Percentiles rank a stretch among this genome's conserved stretches.
These are phyloP conservation scores for Leucophenga montana DNA, from an alignment of 2,888 invertebrate genomes.

Conservation along the genomic window DNA sequence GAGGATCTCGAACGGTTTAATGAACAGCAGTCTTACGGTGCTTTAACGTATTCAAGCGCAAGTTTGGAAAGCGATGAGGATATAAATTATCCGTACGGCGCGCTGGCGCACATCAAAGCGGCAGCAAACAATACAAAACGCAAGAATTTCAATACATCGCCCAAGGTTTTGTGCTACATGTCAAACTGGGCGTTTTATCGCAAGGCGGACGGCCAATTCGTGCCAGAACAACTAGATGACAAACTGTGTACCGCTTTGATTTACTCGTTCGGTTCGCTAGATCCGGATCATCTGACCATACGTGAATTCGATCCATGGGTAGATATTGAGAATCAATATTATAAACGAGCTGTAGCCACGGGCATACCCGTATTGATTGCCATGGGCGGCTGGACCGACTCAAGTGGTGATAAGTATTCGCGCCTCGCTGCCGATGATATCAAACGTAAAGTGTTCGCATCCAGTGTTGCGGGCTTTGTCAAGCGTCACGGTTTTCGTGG, in stretches of 20 bases:
- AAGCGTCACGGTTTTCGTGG: conserved; percentile 86
- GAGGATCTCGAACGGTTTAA: conserved; percentile 53
- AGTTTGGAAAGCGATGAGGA: conserved; percentile 1
- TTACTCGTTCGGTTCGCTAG: conserved; percentile 91
- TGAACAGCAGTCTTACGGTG: conserved; percentile 56
- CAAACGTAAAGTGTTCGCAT: conserved; percentile 81
- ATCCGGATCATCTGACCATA: conserved; percentile 83
- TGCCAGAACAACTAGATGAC: conserved; percentile 88
- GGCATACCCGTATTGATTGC: conserved; percentile 82
- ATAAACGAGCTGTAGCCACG: conserved; percentile 83
- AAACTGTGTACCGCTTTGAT: conserved; percentile 90
- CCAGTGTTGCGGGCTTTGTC: conserved; percentile 81
- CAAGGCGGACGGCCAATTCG: conserved; percentile 86
- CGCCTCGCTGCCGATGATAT: conserved; percentile 81
- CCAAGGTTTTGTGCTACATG: conserved; percentile 86
- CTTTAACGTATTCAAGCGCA: conserved; percentile 35
- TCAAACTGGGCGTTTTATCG: conserved; percentile 93
- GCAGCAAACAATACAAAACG: conserved; percentile 37
- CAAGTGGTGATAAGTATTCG: conserved; percentile 89
- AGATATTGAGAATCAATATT: conserved; percentile 89
- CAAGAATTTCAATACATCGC: conserved; percentile 60
- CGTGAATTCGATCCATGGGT: conserved; percentile 91
- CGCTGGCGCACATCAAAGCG: conserved; percentile 57
- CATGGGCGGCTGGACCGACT: conserved; percentile 97
- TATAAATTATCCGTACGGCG: conserved; percentile 55